Conservation (phyloP, 92 coral and sea anemone genomes). For the Porites lobata region DNA sequence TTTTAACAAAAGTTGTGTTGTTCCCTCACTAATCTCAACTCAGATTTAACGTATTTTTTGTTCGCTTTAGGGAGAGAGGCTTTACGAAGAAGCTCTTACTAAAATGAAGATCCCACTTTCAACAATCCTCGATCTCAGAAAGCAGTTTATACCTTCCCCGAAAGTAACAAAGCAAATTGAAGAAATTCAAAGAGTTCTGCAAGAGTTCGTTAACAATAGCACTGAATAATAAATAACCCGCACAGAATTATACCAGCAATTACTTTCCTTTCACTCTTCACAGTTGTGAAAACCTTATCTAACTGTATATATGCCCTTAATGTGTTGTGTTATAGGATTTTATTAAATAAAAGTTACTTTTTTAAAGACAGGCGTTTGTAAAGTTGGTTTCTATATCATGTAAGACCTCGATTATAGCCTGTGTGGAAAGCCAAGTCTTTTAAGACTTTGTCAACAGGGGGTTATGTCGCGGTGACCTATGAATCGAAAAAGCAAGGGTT, state of each 20-base stretch:
- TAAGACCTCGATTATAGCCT: too few relatives aligned
- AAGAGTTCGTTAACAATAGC: constrained; percentile 29
- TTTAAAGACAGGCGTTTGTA: too few relatives aligned
- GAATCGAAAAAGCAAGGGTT: too few relatives aligned
- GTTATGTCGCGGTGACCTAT: too few relatives aligned
- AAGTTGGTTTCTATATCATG: too few relatives aligned
- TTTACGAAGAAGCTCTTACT: constrained; percentile 31
- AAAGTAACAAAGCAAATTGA: constrained; percentile 35
- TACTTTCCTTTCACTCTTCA: background rate
- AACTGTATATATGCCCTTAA: too few relatives aligned
- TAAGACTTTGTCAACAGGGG: too few relatives aligned
- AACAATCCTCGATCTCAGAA: constrained; percentile 46
- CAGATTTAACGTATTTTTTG: background rate
- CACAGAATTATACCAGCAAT: background rate
- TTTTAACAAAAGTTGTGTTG: too few relatives aligned
- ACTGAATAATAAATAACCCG: background rate
- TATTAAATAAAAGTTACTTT: too few relatives aligned
- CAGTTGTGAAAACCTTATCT: background rate
- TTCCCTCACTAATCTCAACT: too few relatives aligned
- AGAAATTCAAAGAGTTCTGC: constrained; percentile 43
- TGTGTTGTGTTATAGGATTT: too few relatives aligned
- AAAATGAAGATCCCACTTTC: constrained; percentile 41
- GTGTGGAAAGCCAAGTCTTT: too few relatives aligned
- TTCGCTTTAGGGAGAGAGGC: constrained; percentile 35
- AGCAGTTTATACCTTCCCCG: constrained; percentile 35